Conservation (phyloP, 2,113 vertebrate genomes). For the Dermatemys mawii region DNA sequence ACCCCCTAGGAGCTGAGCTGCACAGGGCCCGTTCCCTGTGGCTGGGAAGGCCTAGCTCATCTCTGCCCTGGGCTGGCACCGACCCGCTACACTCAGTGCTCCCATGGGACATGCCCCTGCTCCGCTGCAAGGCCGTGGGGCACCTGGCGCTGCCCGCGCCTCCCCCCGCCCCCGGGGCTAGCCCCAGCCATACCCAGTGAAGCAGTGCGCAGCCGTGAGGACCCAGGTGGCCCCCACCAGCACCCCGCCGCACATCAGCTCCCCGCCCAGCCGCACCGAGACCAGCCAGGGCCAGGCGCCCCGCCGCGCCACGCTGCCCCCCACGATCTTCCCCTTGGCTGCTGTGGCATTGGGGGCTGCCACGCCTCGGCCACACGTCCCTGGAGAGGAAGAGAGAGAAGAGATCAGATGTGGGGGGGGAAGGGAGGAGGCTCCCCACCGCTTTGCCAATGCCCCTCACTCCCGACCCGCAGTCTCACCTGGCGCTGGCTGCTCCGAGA, state of each 20-base stretch:
- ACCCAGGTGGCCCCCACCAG: constrained; percentile 92
- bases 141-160: accelerated
- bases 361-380: constrained; percentile 79
- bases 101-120: background rate
- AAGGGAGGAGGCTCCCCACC: background rate
- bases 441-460: background rate
- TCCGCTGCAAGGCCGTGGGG: background rate
- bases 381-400: constrained; percentile 63
- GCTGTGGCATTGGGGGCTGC: constrained; percentile 74
- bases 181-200: constrained; percentile 81
- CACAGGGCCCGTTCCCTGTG: background rate
- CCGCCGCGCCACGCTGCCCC: constrained; percentile 82
- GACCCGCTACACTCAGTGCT: background rate
- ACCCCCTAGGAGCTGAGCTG: too few relatives aligned
- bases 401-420: background rate
- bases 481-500: background rate
- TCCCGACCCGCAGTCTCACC: background rate
- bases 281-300: constrained; percentile 97
- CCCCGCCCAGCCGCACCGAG: constrained; percentile 87
- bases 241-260: constrained; percentile 93
- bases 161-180: too few relatives aligned
- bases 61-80: background rate
- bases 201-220: constrained; percentile 94
- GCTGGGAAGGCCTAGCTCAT: background rate
- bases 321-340: constrained; percentile 85